These are phyloP conservation scores for Cricetomys ansorgei DNA, from an alignment of 2,113 vertebrate genomes.

Conservation along the genomic window DNA sequence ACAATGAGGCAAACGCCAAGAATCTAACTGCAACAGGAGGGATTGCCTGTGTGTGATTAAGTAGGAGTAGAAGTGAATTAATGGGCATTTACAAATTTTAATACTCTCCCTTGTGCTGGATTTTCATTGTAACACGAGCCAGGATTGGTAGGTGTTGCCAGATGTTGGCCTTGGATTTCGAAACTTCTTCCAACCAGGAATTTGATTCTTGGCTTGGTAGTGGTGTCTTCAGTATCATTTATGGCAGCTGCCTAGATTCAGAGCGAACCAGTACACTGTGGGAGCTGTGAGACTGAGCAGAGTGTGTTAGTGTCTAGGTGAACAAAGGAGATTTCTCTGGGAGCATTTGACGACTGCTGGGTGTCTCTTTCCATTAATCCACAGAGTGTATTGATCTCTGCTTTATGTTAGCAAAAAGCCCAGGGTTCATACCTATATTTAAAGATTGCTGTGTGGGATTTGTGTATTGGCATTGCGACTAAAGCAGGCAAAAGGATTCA, in stretches of 20 bases:
- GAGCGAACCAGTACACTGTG: neutral
- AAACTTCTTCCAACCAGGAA: conserved; percentile 46
- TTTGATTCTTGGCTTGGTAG: conserved; percentile 50
- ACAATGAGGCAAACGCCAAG: conserved; percentile 11
- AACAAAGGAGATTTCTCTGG: conserved; percentile 34
- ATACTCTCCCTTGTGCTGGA: neutral
- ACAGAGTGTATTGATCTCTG: neutral
- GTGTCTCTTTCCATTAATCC: neutral
- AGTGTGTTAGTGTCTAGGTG: neutral
- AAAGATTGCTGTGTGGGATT: neutral
- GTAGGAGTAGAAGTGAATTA: neutral
- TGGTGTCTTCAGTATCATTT: conserved; percentile 56
- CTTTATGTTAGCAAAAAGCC: neutral
- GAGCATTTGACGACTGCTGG: neutral
- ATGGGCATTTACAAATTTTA: conserved; percentile 3
- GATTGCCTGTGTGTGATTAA: conserved; percentile 12
- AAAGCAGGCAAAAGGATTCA: neutral
- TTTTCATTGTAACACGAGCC: neutral
- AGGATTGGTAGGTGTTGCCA: conserved; percentile 1
- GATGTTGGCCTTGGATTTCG: conserved; percentile 48
- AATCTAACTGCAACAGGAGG: neutral
- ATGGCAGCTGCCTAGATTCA: conserved; percentile 20
- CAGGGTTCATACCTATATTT: neutral
- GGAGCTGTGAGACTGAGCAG: neutral
- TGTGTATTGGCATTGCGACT: conserved; percentile 6